Evolutionary conservation across 37 sponge, comb jelly and placozoan species (phyloP).

Genomic region (Beroe forskalii): DNA sequence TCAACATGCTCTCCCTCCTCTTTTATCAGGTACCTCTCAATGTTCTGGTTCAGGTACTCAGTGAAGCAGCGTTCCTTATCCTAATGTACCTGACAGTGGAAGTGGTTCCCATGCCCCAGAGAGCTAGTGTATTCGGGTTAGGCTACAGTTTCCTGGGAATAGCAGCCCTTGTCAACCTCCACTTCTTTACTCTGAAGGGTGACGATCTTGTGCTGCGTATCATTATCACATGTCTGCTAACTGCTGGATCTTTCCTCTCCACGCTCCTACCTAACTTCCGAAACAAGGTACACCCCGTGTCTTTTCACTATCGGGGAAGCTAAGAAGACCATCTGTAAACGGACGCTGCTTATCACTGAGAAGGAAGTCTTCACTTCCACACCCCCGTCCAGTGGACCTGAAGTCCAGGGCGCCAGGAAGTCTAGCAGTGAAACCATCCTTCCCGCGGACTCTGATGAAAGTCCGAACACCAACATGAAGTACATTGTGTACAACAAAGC

Average conservation of each 20-base stretch:
- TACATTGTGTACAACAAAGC: background rate
- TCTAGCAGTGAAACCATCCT: background rate
- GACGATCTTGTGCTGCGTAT: background rate
- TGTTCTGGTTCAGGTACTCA: background rate
- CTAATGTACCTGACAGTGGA: background rate
- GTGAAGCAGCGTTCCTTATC: background rate
- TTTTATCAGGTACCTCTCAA: background rate
- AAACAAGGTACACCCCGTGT: background rate
- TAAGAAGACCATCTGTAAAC: background rate
- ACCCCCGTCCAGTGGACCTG: background rate
- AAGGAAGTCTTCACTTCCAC: background rate
- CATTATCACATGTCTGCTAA: background rate
- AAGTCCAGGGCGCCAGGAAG: background rate
- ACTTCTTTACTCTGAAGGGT: background rate
- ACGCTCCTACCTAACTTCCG: background rate
- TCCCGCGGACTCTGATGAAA: background rate
- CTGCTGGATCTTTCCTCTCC: background rate
- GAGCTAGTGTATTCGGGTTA: background rate
- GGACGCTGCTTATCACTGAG: background rate
- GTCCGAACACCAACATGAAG: background rate
- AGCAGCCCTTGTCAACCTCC: background rate
- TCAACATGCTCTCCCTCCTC: background rate
- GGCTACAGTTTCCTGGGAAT: background rate
- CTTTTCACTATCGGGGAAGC: background rate
- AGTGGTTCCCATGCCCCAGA: slow-evolving; percentile 25